Evolutionary conservation across 2,888 invertebrate species (phyloP), one percentile per base, ranked within the genome.

Genomic region (Pheosia tremula): DNA sequence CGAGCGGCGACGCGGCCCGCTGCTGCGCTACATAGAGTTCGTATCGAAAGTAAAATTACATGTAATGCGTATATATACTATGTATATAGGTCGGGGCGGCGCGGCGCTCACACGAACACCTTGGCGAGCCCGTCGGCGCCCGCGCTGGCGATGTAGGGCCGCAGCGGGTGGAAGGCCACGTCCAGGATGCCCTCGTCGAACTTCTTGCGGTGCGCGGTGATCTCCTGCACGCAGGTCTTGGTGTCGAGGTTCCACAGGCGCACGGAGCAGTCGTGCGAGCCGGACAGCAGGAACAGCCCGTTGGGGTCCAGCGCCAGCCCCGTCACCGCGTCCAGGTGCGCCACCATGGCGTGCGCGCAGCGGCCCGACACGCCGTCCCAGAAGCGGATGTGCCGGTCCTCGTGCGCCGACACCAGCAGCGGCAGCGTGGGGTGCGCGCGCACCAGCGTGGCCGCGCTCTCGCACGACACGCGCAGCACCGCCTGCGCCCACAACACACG

Each of bases 201-300:
- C 95, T 99, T 99, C 94, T 99, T 99, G 83, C 99, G 97, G 94
- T 99, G 99, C 78, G 99, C 99, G 60, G 99, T 99, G 87, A 99
- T 99, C 94, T 99, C 99, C 93, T 99, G 99, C 81, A 99, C 98
- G 95, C 99, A 99, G 67, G 98, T 98, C 94, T 99, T 98, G 94
- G 98, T 98, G 95, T 99, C 99, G 86, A 99, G 95, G 95, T 99
- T 99, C 99, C 99, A 99, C 80, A 99, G 95, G 80, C 99, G 96
- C 88, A 99, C 98, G 80, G 99, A 99, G 94, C 98, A 98, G 94
- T 99, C 99, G 93, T 99, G 99, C 88, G 96, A 98, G 95, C 99
- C 99, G 83, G 99, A 99, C 80, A 99, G 95, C 85, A 99, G 96
- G 95, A 99, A 99, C 77, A 99, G 95, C 63, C 99, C 99, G 94